Evolutionary conservation across 2,888 invertebrate genomes (phyloP), one percentile per base, ranked within the genome.

Genomic region (Pardosa pseudoannulata): DNA sequence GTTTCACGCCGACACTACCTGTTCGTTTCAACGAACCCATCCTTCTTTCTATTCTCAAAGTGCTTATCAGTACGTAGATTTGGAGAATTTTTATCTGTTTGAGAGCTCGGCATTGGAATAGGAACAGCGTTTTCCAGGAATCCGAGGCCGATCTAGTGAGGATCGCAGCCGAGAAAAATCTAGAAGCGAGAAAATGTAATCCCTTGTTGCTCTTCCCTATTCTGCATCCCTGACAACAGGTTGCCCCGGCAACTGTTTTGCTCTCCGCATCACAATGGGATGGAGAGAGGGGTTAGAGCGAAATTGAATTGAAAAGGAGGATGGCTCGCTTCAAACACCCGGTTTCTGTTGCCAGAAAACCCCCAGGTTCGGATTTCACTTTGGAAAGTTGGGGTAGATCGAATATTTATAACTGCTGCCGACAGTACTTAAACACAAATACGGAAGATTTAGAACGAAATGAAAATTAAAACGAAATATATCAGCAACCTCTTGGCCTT

Each of bases 161-260:
- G 56, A 56, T 56, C 67, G 67, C 27, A n/a, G 19, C 19, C 67
- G 32, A 28, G 36, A 64, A 68, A 68, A 41, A 80, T 73, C 32
- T 46, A 41, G 23, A n/a, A n/a, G 23, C n/a, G 56, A 56, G 72
- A 75, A 75, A 82, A 82, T 82, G 81, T 82, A 82, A 82, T 82
- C 81, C 75, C 81, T 82, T 82, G 81, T 82, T 82, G 81, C 81
- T 75, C 74, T 81, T 73, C 67, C n/a, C 80, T 68, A 81, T 56
- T 74, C 70, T 82, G 75, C 81, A 82, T 82, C 81, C 81, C 81
- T 71, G 75, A 82, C 81, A 82, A 82, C 81, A 82, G 81, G 81
- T 82, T 82, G 74, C 81, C 81, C 62, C 56, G 81, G 81, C 75
- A 82, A 82, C 81, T 80, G 80, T 68, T 74, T 80, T 73, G 62